Percentiles rank a stretch among this genome's conserved stretches.
Evolutionary conservation across 2,113 vertebrate species (phyloP).

Genomic region (Semicossyphus pulcher): DNA sequence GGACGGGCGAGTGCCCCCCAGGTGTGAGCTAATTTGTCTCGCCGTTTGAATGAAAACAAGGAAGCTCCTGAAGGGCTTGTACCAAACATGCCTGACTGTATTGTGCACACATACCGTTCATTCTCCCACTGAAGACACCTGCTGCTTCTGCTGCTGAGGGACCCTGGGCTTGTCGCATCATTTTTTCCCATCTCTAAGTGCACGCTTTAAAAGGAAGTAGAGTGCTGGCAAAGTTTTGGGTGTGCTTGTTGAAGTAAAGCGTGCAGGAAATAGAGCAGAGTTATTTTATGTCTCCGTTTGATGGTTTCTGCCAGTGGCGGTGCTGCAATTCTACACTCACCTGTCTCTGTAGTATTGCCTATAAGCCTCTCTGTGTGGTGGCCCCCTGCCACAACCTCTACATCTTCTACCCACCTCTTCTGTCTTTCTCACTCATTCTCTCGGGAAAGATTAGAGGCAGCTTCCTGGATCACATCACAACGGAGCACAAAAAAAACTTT

Average conservation of each 20-base stretch:
- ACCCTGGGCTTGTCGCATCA: background rate
- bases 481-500: slow-evolving; percentile 41
- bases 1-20: slow-evolving; percentile 37
- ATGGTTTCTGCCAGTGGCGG: slow-evolving; percentile 35
- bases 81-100: slow-evolving; percentile 21
- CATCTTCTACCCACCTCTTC: slow-evolving; percentile 26
- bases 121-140: slow-evolving; percentile 17
- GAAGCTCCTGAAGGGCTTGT: slow-evolving; percentile 8
- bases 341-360: slow-evolving; percentile 40
- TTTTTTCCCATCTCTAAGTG: background rate
- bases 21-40: slow-evolving; percentile 65
- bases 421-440: background rate
- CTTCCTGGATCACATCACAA: slow-evolving; percentile 39
- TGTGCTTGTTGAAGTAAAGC: slow-evolving; percentile 24
- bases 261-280: slow-evolving; percentile 34
- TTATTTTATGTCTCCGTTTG: slow-evolving; percentile 39
- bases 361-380: slow-evolving; percentile 22
- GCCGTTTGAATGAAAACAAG: slow-evolving; percentile 48
- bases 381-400: slow-evolving; percentile 28
- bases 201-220: slow-evolving; percentile 1
- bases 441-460: slow-evolving; percentile 43
- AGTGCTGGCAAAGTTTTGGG: background rate
- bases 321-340: slow-evolving; percentile 25
- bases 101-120: slow-evolving; percentile 18
- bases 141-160: slow-evolving; percentile 24